Evolutionary conservation across 1,140 invertebrate species (phyloP).

Genomic region (Magallana ariakensis): DNA sequence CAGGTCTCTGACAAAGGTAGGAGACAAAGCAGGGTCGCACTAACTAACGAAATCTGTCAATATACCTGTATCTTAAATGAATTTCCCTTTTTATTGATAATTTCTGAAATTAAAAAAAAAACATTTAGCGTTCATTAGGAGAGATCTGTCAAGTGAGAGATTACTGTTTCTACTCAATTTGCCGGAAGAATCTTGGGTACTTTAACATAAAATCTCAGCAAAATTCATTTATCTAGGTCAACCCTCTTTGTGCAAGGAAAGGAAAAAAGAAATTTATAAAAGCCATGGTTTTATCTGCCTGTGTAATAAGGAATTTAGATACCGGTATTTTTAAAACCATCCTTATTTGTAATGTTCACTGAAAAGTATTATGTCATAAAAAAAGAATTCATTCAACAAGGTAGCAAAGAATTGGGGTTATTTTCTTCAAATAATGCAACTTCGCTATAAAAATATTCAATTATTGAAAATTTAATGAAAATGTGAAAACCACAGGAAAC

Average conservation of each 20-base stretch:
- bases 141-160: not conserved
- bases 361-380: no score
- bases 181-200: not conserved
- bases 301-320: no score
- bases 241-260: not conserved
- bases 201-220: not conserved
- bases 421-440: no score
- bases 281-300: no score
- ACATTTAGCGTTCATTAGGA: not conserved
- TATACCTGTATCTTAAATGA: constrained; percentile 18
- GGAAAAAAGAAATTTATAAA: not conserved
- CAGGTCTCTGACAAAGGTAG: not conserved
- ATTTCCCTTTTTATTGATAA: constrained; percentile 33
- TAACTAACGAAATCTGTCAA: not conserved
- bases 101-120: not conserved
- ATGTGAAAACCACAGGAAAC: no score
- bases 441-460: no score
- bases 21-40: not conserved
- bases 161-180: not conserved
- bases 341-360: no score
- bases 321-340: no score
- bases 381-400: no score
- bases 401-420: no score
- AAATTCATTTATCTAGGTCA: not conserved
- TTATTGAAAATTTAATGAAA: no score